phyloP scores from a whole-genome alignment of 2,797 vertebrate species.

The Serranus cabrilla region DNA sequence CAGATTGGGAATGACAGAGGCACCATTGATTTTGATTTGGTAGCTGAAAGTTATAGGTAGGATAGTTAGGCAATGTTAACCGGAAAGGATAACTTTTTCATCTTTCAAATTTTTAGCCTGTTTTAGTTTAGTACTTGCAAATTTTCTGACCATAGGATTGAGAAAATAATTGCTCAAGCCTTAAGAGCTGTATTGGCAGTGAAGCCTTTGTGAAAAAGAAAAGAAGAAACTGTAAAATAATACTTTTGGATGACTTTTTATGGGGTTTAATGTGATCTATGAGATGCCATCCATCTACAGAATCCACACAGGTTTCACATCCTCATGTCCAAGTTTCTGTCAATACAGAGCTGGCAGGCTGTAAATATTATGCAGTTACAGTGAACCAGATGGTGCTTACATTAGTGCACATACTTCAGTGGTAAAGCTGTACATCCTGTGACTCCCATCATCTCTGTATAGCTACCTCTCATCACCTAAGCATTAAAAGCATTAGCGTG shows the following conservation, averaged over 20 bases:
- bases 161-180: neutral
- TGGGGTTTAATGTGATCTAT: neutral
- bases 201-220: neutral
- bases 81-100: too few relatives aligned
- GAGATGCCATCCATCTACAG: neutral
- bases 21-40: too few relatives aligned
- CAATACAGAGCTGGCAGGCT: neutral
- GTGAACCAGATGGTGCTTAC: slow-evolving; percentile 12
- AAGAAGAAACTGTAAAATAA: neutral
- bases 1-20: too few relatives aligned
- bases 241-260: neutral
- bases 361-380: slow-evolving; percentile 5
- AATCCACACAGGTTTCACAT: slow-evolving; percentile 10
- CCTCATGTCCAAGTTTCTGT: neutral
- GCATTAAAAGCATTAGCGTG: neutral
- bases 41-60: too few relatives aligned
- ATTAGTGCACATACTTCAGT: neutral
- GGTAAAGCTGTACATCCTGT: neutral
- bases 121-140: neutral
- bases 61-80: too few relatives aligned
- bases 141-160: neutral
- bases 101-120: neutral
- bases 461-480: slow-evolving; percentile 2
- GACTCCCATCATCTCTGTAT: neutral
- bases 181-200: neutral